Evolutionary conservation across 2,797 vertebrate species (phyloP).

Genomic region (Xenops minutus): DNA sequence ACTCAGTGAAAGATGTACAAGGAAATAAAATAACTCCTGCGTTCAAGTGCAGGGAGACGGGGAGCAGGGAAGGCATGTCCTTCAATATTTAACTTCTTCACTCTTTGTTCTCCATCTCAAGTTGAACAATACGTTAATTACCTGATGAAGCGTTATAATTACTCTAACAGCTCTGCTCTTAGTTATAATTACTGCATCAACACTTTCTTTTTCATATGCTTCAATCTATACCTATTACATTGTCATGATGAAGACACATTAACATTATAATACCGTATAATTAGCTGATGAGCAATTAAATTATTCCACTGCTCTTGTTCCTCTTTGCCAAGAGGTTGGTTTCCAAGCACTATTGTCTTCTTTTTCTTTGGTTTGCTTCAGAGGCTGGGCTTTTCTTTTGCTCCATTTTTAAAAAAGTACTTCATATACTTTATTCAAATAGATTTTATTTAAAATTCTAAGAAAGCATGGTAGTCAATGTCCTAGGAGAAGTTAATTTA

Average conservation of each 20-base stretch:
- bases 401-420: not conserved
- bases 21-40: slow-evolving; percentile 48
- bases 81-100: slow-evolving; percentile 87
- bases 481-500: slow-evolving; percentile 34
- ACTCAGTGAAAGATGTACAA: not conserved
- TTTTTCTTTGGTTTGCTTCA: slow-evolving; percentile 73
- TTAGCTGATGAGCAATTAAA: slow-evolving; percentile 95
- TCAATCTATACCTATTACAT: slow-evolving; percentile 86
- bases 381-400: slow-evolving; percentile 20
- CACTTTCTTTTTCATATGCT: slow-evolving; percentile 83
- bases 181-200: slow-evolving; percentile 83
- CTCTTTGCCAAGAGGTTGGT: slow-evolving; percentile 83
- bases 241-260: slow-evolving; percentile 90
- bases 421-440: slow-evolving; percentile 62
- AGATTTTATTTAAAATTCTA: slow-evolving; percentile 68
- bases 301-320: slow-evolving; percentile 88
- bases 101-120: slow-evolving; percentile 82
- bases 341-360: slow-evolving; percentile 79
- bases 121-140: slow-evolving; percentile 92
- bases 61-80: slow-evolving; percentile 78
- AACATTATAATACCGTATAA: slow-evolving; percentile 91
- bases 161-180: slow-evolving; percentile 84
- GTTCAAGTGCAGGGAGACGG: not conserved
- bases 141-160: slow-evolving; percentile 92
- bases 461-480: slow-evolving; percentile 15